Evolutionary conservation across 2,113 vertebrate genomes (phyloP).

Genomic region (Zosterops pallidus): DNA sequence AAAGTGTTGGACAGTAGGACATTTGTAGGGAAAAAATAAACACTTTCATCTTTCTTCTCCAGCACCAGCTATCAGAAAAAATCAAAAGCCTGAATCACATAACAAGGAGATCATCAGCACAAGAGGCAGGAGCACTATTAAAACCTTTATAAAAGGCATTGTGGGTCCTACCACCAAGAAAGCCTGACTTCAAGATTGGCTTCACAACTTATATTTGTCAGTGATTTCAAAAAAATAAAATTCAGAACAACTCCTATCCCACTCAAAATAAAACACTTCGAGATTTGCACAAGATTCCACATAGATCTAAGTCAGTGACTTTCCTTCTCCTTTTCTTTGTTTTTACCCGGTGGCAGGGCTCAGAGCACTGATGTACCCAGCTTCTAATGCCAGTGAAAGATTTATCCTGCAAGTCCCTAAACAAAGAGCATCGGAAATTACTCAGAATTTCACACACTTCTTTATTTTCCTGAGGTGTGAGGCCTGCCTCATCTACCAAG

Average conservation of each 20-base stretch:
- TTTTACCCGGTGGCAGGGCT: neutral
- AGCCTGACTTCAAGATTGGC: rapidly evolving
- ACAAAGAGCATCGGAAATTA: neutral
- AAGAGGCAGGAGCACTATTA: neutral
- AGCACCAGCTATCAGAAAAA: neutral
- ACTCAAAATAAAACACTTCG: neutral
- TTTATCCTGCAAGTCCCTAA: neutral
- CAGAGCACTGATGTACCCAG: rapidly evolving
- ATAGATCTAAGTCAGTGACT: neutral
- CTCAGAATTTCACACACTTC: neutral
- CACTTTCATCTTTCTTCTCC: neutral
- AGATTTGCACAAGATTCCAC: neutral
- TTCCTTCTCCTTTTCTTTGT: neutral
- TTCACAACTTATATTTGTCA: neutral
- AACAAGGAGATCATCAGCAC: neutral
- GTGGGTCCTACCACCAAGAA: neutral
- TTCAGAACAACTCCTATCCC: rapidly evolving
- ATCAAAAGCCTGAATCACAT: neutral
- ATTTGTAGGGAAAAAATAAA: neutral
- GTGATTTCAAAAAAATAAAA: neutral
- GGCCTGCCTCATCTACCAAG: neutral
- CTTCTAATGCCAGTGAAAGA: neutral
- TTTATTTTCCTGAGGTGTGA: neutral
- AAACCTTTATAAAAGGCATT: neutral
- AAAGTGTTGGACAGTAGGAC: rapidly evolving